Percentiles rank a stretch among this genome's conserved stretches.
Conservation (phyloP, 1,140 invertebrate species). For the Lutraria rhynchaena region DNA sequence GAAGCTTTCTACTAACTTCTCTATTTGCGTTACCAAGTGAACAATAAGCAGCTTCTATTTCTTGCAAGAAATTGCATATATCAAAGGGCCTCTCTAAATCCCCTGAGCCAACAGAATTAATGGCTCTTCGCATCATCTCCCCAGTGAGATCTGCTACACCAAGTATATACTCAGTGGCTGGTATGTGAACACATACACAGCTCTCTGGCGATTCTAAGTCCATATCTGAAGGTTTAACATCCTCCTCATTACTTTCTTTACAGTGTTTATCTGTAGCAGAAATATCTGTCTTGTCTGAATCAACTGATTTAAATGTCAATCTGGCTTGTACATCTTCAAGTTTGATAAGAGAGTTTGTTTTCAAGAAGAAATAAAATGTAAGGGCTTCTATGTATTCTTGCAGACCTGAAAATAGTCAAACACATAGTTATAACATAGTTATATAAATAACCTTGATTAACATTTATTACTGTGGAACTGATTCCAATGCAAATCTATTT, state of each 20-base stretch:
- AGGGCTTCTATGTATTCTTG: slow-evolving; percentile 95
- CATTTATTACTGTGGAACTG: no score
- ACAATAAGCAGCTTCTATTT: slow-evolving; percentile 89
- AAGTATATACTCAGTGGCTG: slow-evolving; percentile 89
- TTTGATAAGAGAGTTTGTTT: slow-evolving; percentile 80
- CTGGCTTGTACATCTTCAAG: slow-evolving; percentile 83
- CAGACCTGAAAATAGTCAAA: slow-evolving; percentile 84
- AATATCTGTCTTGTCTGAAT: not conserved
- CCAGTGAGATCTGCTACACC: slow-evolving; percentile 94
- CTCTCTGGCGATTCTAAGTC: not conserved
- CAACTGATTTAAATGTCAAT: slow-evolving; percentile 64
- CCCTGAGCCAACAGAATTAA: slow-evolving; percentile 90
- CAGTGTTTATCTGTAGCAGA: no score
- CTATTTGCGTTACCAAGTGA: slow-evolving; percentile 83
- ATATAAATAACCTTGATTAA: slow-evolving; percentile 2
- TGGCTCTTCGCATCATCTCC: slow-evolving; percentile 94
- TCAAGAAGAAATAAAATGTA: slow-evolving; percentile 88
- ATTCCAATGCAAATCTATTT: no score
- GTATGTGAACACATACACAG: slow-evolving; percentile 80
- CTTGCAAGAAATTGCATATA: slow-evolving; percentile 88
- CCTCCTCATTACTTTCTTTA: not conserved
- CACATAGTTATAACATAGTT: not conserved
- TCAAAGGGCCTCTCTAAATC: slow-evolving; percentile 89
- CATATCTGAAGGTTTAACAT: not conserved
- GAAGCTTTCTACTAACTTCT: slow-evolving; percentile 89